Evolutionary conservation across 2,113 vertebrate genomes (phyloP), one percentile per base, ranked within the genome.

Genomic region (Jaculus jaculus): DNA sequence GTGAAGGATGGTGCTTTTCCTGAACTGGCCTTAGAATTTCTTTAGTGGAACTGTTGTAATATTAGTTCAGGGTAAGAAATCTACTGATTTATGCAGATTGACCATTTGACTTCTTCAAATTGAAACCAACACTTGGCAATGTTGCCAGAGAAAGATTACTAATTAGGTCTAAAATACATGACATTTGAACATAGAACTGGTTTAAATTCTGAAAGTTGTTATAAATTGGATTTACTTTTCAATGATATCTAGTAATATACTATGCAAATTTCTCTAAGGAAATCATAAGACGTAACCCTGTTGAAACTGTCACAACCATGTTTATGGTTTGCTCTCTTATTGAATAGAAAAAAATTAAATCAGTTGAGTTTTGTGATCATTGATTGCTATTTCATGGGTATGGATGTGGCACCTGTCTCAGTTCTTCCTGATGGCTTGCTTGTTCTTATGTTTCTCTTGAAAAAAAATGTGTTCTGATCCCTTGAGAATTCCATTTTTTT

Each of bases 381-480:
- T 68, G 30, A 79, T 95, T 68, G 30, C 3, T 86, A 51, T 94
- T 89, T 84, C 83, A 66, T 95, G 84, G 90, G 92, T 96, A 90
- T 97, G 95, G 94, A 96, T 96, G 86, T 94, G 93, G 94, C 92
- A 74, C 39, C 88, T 94, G 66, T 92, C 79, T 93, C 47, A 51
- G 80, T 47, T 94, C 69, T 89, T 92, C 47, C 26, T 93, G 65
- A 28, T 94, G 51, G 30, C 51, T 95, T 58, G 15, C 61, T 88
- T 89, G n/a, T 28, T 58, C 16, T 86, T 30, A 30, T 24, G 3
- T 75, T 84, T 69, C 60, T 92, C 21, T 83, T 83, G 72, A 72
- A 47, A 88, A 89, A 69, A 82, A 80, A 74, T 34, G 69, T 92
- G 13, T 37, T 51, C 54, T 93, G 16, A 60, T 92, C 7, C 15